Conservation (phyloP, 2,113 vertebrate genomes). For the Bubo bubo region DNA sequence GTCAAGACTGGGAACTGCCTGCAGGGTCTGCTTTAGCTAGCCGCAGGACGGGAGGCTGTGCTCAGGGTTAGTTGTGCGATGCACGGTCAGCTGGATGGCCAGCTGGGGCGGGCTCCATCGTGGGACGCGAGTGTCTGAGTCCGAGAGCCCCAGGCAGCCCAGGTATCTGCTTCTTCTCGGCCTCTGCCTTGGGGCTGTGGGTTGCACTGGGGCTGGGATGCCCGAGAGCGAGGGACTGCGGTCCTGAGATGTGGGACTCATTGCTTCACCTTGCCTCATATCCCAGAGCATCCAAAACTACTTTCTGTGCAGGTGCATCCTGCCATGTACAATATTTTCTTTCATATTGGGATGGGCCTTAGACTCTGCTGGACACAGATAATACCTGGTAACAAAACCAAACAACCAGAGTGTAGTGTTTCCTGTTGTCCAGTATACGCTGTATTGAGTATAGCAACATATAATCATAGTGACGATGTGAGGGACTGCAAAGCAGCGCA, state of each 20-base stretch:
- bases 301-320: background rate
- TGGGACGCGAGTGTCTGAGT: background rate
- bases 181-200: background rate
- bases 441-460: background rate
- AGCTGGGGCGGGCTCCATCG: background rate
- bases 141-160: background rate
- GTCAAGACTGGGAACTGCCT: background rate
- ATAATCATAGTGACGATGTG: fast-evolving
- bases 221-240: fast-evolving
- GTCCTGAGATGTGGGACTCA: background rate
- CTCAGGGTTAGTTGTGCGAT: no score
- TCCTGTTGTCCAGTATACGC: background rate
- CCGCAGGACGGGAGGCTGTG: background rate
- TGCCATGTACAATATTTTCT: background rate
- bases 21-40: background rate
- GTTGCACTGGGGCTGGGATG: background rate
- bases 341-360: fast-evolving
- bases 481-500: background rate
- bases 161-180: background rate
- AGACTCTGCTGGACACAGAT: no score
- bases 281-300: background rate
- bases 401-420: no score
- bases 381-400: background rate
- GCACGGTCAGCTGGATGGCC: background rate
- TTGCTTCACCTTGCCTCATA: background rate